Evolutionary conservation across 2,797 vertebrate species (phyloP).

Genomic region (Melopsittacus undulatus): DNA sequence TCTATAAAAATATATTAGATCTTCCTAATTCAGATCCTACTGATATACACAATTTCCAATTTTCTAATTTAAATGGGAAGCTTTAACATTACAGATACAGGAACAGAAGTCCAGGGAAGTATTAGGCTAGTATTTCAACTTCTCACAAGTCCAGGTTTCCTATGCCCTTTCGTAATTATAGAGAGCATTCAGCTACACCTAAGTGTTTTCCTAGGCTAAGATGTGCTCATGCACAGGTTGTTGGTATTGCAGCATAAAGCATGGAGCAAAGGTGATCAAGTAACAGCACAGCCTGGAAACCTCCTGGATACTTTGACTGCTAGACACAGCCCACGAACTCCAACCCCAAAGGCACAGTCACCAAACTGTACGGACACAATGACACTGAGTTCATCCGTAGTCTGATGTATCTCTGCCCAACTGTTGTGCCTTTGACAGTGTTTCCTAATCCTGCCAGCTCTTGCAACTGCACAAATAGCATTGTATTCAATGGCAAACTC

Average conservation of each 20-base stretch:
- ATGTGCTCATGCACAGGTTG: not conserved
- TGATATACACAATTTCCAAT: not conserved
- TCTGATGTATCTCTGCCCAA: not conserved
- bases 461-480: fast-evolving
- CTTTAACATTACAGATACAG: not conserved
- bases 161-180: not conserved
- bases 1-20: not conserved
- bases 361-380: not conserved
- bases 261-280: not conserved
- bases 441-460: not conserved
- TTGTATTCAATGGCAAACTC: fast-evolving
- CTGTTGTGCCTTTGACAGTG: not conserved
- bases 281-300: not conserved
- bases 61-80: not conserved
- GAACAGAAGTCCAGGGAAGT: not conserved
- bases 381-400: not conserved
- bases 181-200: not conserved
- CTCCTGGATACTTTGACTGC: not conserved
- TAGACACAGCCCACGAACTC: not conserved
- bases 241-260: not conserved
- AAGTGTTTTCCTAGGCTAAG: not conserved
- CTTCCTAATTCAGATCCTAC: not conserved
- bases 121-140: not conserved
- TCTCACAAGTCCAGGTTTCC: not conserved
- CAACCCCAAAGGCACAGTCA: not conserved